Evolutionary conservation across 2,797 vertebrate species (phyloP).

Genomic region (Ispidina lecontei): DNA sequence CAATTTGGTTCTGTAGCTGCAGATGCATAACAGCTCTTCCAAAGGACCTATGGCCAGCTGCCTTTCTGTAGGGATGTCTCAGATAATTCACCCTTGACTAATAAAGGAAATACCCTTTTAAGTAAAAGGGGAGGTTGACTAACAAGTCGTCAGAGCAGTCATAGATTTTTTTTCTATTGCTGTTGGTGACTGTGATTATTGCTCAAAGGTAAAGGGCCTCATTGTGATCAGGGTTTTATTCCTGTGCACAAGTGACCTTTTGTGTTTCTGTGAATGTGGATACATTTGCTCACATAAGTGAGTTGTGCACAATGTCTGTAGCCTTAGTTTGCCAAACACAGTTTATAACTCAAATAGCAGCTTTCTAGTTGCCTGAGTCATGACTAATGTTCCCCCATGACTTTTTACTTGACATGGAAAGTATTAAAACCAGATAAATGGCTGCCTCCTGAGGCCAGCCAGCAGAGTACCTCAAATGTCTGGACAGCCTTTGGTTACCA

Average conservation of each 20-base stretch:
- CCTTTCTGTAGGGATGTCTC: background rate
- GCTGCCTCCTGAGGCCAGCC: background rate
- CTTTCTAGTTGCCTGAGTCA: constrained; percentile 2
- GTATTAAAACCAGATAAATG: background rate
- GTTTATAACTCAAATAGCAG: background rate
- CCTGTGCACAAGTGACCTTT: background rate
- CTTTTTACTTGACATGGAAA: constrained; percentile 18
- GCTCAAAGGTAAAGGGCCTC: background rate
- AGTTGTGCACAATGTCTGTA: background rate
- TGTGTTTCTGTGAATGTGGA: background rate
- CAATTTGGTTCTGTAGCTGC: background rate
- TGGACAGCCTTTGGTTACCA: background rate
- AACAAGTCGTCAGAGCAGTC: background rate
- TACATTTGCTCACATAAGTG: background rate
- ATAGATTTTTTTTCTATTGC: fast-evolving
- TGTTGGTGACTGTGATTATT: background rate
- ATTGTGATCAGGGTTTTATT: background rate
- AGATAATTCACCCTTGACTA: background rate
- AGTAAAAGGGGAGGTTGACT: background rate
- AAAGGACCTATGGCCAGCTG: background rate
- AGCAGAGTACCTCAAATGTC: background rate
- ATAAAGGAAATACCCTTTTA: background rate
- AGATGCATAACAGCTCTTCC: background rate
- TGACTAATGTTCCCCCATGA: constrained; percentile 21
- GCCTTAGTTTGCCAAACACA: background rate